phyloP scores from a whole-genome alignment of 1,140 invertebrate genomes.

The Oedothorax gibbosus region DNA sequence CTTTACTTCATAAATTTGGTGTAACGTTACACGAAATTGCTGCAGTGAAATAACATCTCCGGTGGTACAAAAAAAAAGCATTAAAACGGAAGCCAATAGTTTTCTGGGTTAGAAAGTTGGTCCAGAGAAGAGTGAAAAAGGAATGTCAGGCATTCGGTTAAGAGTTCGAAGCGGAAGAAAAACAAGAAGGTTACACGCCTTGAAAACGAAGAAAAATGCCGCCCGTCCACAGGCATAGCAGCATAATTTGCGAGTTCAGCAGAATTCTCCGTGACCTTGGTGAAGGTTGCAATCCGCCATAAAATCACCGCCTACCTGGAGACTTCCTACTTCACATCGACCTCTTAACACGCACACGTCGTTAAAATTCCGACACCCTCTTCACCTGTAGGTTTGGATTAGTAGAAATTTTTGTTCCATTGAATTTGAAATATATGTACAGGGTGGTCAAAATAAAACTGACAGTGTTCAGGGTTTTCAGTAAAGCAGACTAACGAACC shows the following conservation, averaged over 20 bases:
- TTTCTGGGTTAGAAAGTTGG: too few relatives aligned
- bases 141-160: slow-evolving; percentile 14
- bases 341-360: too few relatives aligned
- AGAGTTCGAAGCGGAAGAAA: slow-evolving; percentile 19
- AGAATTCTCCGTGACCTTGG: slow-evolving; percentile 39
- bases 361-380: too few relatives aligned
- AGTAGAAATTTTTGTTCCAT: too few relatives aligned
- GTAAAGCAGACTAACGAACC: too few relatives aligned
- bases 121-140: background rate
- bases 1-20: background rate
- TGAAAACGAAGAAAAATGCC: slow-evolving; percentile 2
- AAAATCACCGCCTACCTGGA: slow-evolving; percentile 17
- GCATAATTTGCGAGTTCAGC: slow-evolving; percentile 31
- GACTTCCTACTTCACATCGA: slow-evolving; percentile 45
- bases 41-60: background rate
- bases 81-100: too few relatives aligned
- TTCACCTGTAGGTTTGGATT: too few relatives aligned
- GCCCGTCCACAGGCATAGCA: background rate
- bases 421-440: too few relatives aligned
- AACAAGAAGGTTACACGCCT: slow-evolving; percentile 3
- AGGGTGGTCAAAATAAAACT: too few relatives aligned
- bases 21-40: background rate
- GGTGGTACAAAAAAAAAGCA: too few relatives aligned
- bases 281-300: slow-evolving; percentile 12
- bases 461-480: too few relatives aligned